Evolutionary conservation across 2,888 invertebrate genomes (phyloP), one percentile per base, ranked within the genome.

Genomic region (Zele albiditarsus): DNA sequence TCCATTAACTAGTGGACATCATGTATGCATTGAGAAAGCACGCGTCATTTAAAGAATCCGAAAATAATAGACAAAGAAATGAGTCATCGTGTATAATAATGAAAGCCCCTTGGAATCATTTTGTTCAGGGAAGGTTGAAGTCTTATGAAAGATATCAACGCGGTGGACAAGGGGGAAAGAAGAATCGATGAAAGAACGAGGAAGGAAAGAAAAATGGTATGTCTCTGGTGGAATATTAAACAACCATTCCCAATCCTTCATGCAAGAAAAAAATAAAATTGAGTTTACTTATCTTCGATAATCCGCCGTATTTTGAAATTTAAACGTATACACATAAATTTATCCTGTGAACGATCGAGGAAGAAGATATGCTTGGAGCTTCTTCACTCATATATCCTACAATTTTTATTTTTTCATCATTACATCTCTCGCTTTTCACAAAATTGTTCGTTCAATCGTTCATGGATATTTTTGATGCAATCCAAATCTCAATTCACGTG

Each of bases 391-490:
- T 20, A 53, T 20, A 53, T 53, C 8, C 6, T 4, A 53, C 53
- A 6, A n/a, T 20, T 53, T 20, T 23, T 53, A 20, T 20, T n/a
- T 42, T 53, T 53, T 23, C 8, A 3, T 53, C 53, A n/a, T 53
- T 20, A 20, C 5, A 53, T 53, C 20, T 53, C n/a, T 53, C 6
- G 8, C 53, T 8, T 53, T 20, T 6, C 8, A 23, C n/a, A 53
- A 53, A 53, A 20, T 20, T 6, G 27, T 67, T 60, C 27, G 42
- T 66, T 25, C 28, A 46, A 62, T 62, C 71, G 28, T 63, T 23
- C 23, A 28, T 12, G 57, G 72, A 53, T 53, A 72, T 65, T 66
- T 62, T 65, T 66, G 53, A 57, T 20, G 65, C n/a, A 53, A 65
- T 57, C 20, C n/a, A 66, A 53, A 49, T 25, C 70, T 58, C 70